These are phyloP conservation scores for Dermatophagoides farinae DNA, from an alignment of 1,140 invertebrate species.

Conservation along the genomic window DNA sequence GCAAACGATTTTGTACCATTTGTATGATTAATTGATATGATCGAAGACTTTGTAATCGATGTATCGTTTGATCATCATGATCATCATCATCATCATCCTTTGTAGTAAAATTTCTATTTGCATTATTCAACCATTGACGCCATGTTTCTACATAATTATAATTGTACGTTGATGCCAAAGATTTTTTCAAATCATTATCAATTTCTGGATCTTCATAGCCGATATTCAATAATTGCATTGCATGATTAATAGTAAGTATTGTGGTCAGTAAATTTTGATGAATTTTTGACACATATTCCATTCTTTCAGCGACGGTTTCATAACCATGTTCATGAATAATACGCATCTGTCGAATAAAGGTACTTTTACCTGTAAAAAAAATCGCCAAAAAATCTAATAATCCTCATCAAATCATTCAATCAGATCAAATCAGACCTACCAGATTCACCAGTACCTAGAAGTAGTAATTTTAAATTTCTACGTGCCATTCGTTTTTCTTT, in stretches of 20 bases:
- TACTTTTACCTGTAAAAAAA: constrained; percentile 27
- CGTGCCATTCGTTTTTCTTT: neutral
- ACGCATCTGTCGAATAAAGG: constrained; percentile 39
- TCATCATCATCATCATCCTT: neutral
- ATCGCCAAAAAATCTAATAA: neutral
- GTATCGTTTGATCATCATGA: constrained; percentile 25
- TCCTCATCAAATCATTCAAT: no score
- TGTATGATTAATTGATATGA: constrained; percentile 77
- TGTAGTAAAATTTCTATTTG: neutral
- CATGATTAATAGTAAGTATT: constrained; percentile 37
- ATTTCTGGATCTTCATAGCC: constrained; percentile 29
- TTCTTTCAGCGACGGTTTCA: constrained; percentile 59
- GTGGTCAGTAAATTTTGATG: constrained; percentile 43
- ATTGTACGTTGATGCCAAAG: constrained; percentile 24
- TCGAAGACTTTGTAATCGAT: constrained; percentile 88
- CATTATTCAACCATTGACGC: constrained; percentile 17
- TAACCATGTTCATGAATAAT: constrained; percentile 81
- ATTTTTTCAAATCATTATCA: constrained; percentile 31
- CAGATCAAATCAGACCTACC: constrained; percentile 20
- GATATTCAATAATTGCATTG: constrained; percentile 37
- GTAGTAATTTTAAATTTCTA: constrained; percentile 4
- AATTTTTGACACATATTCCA: constrained; percentile 74
- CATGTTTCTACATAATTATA: constrained; percentile 20
- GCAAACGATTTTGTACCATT: constrained; percentile 29
- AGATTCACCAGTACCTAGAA: constrained; percentile 31